Percentiles rank a stretch among this genome's conserved stretches.
Conservation (phyloP, 1,140 invertebrate genomes). For the Lepeophtheirus salmonis region DNA sequence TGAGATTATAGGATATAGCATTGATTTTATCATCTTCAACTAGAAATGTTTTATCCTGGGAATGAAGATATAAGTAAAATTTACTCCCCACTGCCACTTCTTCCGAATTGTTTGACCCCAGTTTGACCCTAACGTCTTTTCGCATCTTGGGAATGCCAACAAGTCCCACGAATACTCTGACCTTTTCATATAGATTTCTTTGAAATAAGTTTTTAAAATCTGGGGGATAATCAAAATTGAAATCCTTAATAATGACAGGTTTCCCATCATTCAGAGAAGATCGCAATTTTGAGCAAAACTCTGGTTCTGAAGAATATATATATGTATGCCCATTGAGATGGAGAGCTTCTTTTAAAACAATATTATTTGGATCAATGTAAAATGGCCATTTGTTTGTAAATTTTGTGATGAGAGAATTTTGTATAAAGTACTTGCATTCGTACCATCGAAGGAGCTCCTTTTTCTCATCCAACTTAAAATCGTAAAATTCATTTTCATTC, state of each 20-base stretch:
- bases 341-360: background rate
- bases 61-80: background rate
- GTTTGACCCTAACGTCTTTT: constrained; percentile 8
- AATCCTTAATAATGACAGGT: background rate
- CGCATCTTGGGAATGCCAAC: constrained; percentile 15
- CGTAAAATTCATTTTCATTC: background rate
- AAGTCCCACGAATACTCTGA: constrained; percentile 14
- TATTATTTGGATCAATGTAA: constrained; percentile 11
- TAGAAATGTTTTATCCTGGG: background rate
- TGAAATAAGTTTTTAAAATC: constrained; percentile 12
- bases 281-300: background rate
- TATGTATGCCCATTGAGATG: background rate
- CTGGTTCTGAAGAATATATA: background rate
- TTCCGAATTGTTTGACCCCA: background rate
- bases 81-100: background rate
- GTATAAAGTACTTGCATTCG: constrained; percentile 5
- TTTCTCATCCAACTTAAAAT: background rate
- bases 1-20: background rate
- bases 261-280: constrained; percentile 3
- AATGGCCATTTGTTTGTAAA: constrained; percentile 12
- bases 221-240: constrained; percentile 1
- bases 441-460: background rate
- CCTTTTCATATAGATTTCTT: constrained; percentile 7
- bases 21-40: background rate
- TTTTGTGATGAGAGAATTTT: constrained; percentile 10